Evolutionary conservation across 2,113 vertebrate genomes (phyloP), one percentile per base, ranked within the genome.

Genomic region (Gadus chalcogrammus): DNA sequence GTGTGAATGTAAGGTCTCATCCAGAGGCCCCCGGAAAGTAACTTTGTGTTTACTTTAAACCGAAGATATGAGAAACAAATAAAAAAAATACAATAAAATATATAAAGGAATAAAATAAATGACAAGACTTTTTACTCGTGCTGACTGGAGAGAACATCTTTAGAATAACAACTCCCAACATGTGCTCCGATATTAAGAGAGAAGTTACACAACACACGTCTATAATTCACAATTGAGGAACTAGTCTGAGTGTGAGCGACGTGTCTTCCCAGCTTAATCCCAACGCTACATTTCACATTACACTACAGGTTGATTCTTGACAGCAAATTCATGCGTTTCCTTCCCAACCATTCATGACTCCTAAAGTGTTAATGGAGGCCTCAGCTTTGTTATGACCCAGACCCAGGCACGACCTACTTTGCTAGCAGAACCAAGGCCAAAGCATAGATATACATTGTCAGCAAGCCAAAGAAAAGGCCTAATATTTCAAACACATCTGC

Each of bases 1-100:
- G 42, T 35, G 60, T 72, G 67, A 83, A 83, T 76, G 74, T 78
- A 85, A 79, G 75, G 62, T 79, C 69, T 76, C 28, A 75, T 61
- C 13, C 42, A 48, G 42, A 48, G 42, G 42, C 42, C 42, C 42
- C 42, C 42, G 42, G 18, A 15, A 58, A 58, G 22, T 64, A 17
- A 6, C 18, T 61, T 24, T 61, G n/a, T 12, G 60, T 61, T 61
- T 18, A 61, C n/a, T 61, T 61, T 61, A 20, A 9, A 18, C 20
- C 18, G n/a, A 22, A 61, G 17, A 59, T 11, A 18, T 3, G 24
- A 24, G 60, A n/a, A 61, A 61, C 20, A 20, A 61, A n/a, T 1
- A 12, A 18, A 61, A 61, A 11, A 61, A 24, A 9, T 9, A 61
- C n/a, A 22, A 61, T 58, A 8, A 61, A 48, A 8, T 48, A 48